Base-by-base conservation (phyloP, 2,888 invertebrate genomes). In the Neoitamus cyanurus region DNA sequence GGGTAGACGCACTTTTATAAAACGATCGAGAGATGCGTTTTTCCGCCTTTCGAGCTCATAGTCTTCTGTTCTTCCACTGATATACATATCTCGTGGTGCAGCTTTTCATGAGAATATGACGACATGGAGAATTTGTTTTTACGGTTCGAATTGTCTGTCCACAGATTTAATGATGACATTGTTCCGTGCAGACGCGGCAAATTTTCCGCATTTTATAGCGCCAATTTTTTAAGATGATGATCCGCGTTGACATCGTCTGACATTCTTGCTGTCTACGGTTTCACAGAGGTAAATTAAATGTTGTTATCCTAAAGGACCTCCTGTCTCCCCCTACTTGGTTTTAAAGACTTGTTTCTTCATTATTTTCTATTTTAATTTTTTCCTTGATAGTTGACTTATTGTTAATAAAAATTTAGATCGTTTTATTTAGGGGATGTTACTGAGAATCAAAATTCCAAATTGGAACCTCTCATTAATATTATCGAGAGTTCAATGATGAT, bases 111-210 rank as follows among this genome's bases (percentile, higher is more conserved):
- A 36, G 36, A 70, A 73, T 73, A 7, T 36, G 36, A 73, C 73
- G 15, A 15, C 37, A 37, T 13, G 13, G 36, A 13, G 6, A 7
- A 73, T 73, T 73, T 73, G 73, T 73, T 73, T 73, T 73, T 73
- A 11, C 6, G 36, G 4, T 36, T 73, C 11, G 20, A 31, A 73
- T 73, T 73, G 25, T n/a, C 15, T 72, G 11, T 72, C 31, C 30
- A 7, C 72, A 73, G 73, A 36, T 36, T 73, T 73, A 73, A 73
- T 73, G 73, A 36, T 2, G 25, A 73, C 34, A 73, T 36, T 36
- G 37, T 73, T 73, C 36, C 30, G 25, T 30, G 72, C n/a, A 42
- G 42, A 15, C 42, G 42, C 13, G 13, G 15, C 13, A 42, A n/a
- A 42, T 42, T 42, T n/a, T 42, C 15, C n/a, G 3, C 42, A 15